These are phyloP conservation scores for Sminthurides bifidus DNA, from an alignment of 1,140 invertebrate genomes.

Conservation along the genomic window DNA sequence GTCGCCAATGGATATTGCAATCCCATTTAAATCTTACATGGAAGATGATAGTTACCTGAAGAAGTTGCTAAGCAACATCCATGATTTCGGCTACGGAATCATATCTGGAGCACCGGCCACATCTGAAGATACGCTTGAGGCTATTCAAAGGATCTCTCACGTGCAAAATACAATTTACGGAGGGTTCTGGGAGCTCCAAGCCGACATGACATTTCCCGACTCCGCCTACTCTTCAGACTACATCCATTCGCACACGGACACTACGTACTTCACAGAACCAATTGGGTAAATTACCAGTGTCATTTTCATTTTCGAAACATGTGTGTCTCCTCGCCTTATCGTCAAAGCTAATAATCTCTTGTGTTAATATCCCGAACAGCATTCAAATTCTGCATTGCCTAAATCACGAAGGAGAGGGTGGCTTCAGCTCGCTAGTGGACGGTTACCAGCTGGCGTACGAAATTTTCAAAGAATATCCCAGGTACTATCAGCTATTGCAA, in stretches of 20 bases:
- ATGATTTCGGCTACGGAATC: constrained; percentile 16
- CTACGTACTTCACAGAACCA: constrained; percentile 26
- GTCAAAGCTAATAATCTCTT: background rate
- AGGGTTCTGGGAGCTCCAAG: constrained; percentile 12
- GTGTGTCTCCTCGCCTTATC: background rate
- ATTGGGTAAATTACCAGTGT: constrained; percentile 17
- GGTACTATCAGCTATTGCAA: constrained; percentile 46
- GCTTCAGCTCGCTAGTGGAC: constrained; percentile 50
- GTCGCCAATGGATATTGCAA: background rate
- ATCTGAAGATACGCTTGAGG: constrained; percentile 12
- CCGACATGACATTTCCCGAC: constrained; percentile 19
- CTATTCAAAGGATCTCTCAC: constrained; percentile 20
- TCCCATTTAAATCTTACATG: constrained; percentile 21
- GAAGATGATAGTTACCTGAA: constrained; percentile 5
- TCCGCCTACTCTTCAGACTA: constrained; percentile 24
- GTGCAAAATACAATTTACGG: constrained; percentile 26
- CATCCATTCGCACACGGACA: constrained; percentile 25
- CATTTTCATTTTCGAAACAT: background rate
- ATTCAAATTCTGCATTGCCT: constrained; percentile 52
- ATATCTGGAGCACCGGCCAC: constrained; percentile 9
- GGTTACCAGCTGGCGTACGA: constrained; percentile 47
- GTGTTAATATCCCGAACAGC: constrained; percentile 9
- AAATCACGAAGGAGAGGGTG: constrained; percentile 46
- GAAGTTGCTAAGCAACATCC: constrained; percentile 16
- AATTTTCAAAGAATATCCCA: constrained; percentile 41